Evolutionary conservation across 2,113 vertebrate species (phyloP).

Genomic region (Paralichthys olivaceus): DNA sequence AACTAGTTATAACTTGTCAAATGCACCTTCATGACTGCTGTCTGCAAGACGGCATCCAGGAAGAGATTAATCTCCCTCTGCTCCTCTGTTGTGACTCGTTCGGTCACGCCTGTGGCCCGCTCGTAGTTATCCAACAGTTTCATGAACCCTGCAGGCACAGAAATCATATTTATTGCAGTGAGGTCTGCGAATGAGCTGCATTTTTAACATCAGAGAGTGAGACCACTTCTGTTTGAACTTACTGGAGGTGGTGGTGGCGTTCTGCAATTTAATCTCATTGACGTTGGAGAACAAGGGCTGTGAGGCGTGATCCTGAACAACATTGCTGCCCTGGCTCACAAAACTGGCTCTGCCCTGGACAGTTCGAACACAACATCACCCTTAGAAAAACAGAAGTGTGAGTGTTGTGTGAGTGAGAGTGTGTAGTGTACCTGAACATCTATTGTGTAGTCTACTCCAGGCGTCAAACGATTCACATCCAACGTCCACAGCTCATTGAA

Average conservation of each 20-base stretch:
- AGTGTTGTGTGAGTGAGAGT: no score
- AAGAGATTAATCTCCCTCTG: conserved; percentile 81
- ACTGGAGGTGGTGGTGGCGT: conserved; percentile 82
- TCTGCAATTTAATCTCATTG: conserved; percentile 79
- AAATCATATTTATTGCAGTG: not conserved
- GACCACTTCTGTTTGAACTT: conserved; percentile 35
- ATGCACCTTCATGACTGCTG: conserved; percentile 87
- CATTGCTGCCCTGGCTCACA: conserved; percentile 71
- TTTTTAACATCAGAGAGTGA: not conserved
- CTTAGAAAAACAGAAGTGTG: not conserved
- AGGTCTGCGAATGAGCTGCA: not conserved
- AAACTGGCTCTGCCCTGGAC: conserved; percentile 81
- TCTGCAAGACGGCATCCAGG: conserved; percentile 86
- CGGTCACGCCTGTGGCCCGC: conserved; percentile 79
- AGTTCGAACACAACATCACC: conserved; percentile 14
- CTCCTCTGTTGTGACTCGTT: conserved; percentile 84
- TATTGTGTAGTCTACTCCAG: conserved; percentile 85
- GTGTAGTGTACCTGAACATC: conserved; percentile 82
- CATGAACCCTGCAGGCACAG: conserved; percentile 78
- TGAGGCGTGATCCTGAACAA: conserved; percentile 77
- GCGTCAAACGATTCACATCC: conserved; percentile 81
- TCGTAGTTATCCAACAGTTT: conserved; percentile 87
- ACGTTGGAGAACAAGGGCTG: conserved; percentile 82
- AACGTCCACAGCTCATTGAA: conserved; percentile 86
- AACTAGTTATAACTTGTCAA: conserved; percentile 18